These are phyloP conservation scores for Tenualosa thibaudeaui DNA, from an alignment of 2,797 vertebrate species.

Conservation along the genomic window DNA sequence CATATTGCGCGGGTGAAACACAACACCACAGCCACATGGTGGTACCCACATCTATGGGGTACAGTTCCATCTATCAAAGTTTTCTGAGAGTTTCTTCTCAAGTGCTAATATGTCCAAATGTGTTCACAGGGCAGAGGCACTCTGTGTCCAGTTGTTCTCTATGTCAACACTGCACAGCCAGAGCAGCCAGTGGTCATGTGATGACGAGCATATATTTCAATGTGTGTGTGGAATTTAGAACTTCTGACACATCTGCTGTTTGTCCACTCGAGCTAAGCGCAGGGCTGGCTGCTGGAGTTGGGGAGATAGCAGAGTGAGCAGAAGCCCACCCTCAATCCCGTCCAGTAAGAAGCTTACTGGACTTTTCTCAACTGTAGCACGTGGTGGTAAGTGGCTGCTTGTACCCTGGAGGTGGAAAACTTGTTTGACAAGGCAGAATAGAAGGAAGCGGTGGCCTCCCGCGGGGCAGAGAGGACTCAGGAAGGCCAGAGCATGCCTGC, in stretches of 20 bases:
- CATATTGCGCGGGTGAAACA: neutral
- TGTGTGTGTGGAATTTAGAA: slow-evolving; percentile 40
- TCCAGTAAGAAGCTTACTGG: neutral
- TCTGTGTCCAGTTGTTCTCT: neutral
- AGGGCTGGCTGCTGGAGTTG: neutral
- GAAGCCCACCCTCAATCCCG: neutral
- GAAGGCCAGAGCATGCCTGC: slow-evolving; percentile 43
- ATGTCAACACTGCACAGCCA: neutral
- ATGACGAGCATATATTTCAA: slow-evolving; percentile 27
- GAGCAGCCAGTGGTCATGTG: neutral
- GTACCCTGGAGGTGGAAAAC: slow-evolving; percentile 35
- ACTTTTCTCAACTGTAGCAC: neutral
- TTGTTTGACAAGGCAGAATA: slow-evolving; percentile 46
- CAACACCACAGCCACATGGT: neutral
- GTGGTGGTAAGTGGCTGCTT: neutral
- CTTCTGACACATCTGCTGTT: slow-evolving; percentile 43
- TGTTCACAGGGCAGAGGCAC: slow-evolving; percentile 24
- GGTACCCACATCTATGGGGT: neutral
- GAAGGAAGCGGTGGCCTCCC: slow-evolving; percentile 43
- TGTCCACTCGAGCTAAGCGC: slow-evolving; percentile 22
- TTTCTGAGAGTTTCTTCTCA: neutral
- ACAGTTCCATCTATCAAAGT: neutral
- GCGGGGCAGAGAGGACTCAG: slow-evolving; percentile 41
- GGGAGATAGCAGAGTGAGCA: neutral
- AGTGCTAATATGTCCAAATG: slow-evolving; percentile 2